Conservation (phyloP, 2,888 invertebrate genomes). For the Fissipunctia ypsillon region DNA sequence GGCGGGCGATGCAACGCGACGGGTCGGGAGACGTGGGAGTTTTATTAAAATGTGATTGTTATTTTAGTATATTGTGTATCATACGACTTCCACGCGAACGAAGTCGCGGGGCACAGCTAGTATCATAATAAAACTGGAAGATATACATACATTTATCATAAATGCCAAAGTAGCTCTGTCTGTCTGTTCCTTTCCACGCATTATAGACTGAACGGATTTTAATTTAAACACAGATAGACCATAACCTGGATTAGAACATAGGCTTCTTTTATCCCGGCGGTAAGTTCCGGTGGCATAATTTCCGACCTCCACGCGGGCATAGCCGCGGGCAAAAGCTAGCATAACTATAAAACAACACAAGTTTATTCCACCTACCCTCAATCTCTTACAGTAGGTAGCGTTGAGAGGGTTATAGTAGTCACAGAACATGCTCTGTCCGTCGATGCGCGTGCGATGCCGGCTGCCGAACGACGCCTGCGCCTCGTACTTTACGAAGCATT, state of each 20-base stretch:
- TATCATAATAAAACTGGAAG: not conserved
- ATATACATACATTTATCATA: no score
- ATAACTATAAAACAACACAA: not conserved
- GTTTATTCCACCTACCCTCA: conserved; percentile 91
- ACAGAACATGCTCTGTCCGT: conserved; percentile 98
- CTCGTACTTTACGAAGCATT: conserved; percentile 99
- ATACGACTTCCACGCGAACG: not conserved
- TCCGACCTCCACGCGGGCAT: not conserved
- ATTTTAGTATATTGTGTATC: no score
- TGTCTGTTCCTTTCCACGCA: no score
- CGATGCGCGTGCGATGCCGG: conserved; percentile 97
- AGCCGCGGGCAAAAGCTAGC: not conserved
- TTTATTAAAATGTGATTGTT: no score
- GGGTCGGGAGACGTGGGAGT: no score
- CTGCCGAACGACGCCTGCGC: conserved; percentile 99
- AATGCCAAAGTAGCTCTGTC: no score
- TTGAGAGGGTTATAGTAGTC: conserved; percentile 97
- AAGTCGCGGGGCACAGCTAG: not conserved
- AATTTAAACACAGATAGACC: no score
- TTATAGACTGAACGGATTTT: no score
- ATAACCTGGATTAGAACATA: no score
- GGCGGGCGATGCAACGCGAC: no score
- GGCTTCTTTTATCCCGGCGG: no score
- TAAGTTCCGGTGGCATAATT: no score
- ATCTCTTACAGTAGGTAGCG: conserved; percentile 98